Conservation (phyloP, 2,888 invertebrate species). For the Epistrophella euchroma region DNA sequence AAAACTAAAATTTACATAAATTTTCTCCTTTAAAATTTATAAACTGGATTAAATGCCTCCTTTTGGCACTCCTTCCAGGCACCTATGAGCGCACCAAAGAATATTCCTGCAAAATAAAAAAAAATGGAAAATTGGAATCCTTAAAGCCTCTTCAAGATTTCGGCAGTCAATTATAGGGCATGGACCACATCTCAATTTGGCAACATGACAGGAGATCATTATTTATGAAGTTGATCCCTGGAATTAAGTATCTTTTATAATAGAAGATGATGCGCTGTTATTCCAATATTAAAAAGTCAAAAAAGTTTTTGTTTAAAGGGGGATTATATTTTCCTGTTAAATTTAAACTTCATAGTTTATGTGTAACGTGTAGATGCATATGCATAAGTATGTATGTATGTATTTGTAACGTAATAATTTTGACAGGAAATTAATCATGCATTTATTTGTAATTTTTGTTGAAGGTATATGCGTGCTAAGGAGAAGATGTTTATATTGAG, state of each 20-base stretch:
- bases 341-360: too few relatives aligned
- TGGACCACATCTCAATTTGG: conserved; percentile 68
- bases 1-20: too few relatives aligned
- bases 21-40: too few relatives aligned
- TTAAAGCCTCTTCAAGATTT: conserved; percentile 55
- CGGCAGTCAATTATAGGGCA: conserved; percentile 66
- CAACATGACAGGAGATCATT: conserved; percentile 71
- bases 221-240: conserved; percentile 73
- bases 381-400: too few relatives aligned
- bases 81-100: background rate
- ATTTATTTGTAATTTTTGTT: background rate
- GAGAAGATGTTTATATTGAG: background rate
- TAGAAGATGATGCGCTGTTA: conserved; percentile 54
- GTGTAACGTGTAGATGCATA: too few relatives aligned
- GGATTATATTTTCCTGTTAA: background rate
- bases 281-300: conserved; percentile 25
- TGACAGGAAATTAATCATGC: background rate
- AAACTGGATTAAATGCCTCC: background rate
- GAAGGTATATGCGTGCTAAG: background rate
- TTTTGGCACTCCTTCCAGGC: background rate
- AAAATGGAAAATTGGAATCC: conserved; percentile 10
- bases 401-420: background rate
- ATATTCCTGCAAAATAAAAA: background rate
- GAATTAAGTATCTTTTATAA: conserved; percentile 58
- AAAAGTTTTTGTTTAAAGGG: background rate